These are phyloP conservation scores for Ceriagrion tenellum DNA, from an alignment of 2,888 invertebrate genomes.

Conservation along the genomic window DNA sequence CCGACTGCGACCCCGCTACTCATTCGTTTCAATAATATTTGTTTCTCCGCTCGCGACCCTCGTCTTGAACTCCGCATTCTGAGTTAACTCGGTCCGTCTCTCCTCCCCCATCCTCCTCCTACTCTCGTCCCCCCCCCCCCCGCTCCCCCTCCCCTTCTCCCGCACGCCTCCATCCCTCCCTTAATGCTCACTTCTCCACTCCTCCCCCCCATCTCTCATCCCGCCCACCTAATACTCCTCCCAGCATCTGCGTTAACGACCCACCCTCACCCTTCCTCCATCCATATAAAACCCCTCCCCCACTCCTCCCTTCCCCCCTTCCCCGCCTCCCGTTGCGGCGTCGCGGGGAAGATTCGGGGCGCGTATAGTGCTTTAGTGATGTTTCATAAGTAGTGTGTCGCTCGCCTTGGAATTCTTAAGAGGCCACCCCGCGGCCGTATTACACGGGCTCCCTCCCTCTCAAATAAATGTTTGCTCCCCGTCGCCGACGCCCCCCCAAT, in stretches of 20 bases:
- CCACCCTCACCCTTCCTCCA: neutral
- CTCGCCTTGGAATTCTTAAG: neutral
- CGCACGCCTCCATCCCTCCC: neutral
- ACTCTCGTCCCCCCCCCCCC: neutral
- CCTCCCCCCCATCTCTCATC: neutral
- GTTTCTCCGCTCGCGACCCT: slow-evolving; percentile 53
- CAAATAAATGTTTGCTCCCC: neutral
- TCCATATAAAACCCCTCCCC: neutral
- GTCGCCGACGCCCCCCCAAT: neutral
- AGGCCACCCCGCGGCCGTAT: slow-evolving; percentile 27
- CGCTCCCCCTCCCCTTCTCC: neutral
- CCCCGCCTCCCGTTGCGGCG: neutral
- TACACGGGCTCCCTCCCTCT: neutral
- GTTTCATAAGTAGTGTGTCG: neutral
- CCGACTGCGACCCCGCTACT: slow-evolving; percentile 53
- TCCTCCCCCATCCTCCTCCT: neutral
- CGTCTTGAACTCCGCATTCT: slow-evolving; percentile 44
- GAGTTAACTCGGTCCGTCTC: slow-evolving; percentile 51
- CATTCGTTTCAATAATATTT: slow-evolving; percentile 63
- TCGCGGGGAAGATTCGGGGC: neutral
- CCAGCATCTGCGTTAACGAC: slow-evolving; percentile 1
- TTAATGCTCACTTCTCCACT: too few species aligned
- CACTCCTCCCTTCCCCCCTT: neutral
- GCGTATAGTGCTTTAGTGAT: neutral
- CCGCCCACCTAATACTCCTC: neutral